Evolutionary conservation across 1,140 invertebrate genomes (phyloP), one percentile per base, ranked within the genome.

Genomic region (Drusus annulatus): DNA sequence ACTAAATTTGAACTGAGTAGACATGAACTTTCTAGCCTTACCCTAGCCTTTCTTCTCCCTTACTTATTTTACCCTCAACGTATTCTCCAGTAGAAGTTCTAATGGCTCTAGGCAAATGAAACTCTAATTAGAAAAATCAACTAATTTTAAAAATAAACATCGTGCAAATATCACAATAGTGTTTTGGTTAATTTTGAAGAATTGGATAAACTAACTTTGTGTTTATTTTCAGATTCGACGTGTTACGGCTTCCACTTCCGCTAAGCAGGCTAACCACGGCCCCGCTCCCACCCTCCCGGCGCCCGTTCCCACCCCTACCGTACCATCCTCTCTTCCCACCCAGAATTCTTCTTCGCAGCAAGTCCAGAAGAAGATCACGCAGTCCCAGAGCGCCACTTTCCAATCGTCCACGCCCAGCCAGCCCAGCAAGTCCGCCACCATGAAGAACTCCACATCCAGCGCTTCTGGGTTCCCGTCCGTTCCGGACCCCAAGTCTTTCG

Each of bases 241-340:
- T 84, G 87, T 87, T 83, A 88, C 88, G 84, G 88, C 85, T 87
- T 87, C 87, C 86, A 86, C 71, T 83, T 83, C 81, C 71, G 87
- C 84, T 87, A 87, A 82, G 52, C 82, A 79, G 60, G 81, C 65
- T 63, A 78, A 69, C 28, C 62, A 80, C 8, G 92, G 92, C 8
- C 90, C 93, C 16, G 92, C 92, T 5, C 93, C 93, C 52, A 92
- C 92, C 31, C 85, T 93, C 52, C 92, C 93, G 2, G 92, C 93
- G 1, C 93, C 93, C 2, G 92, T 93, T 45, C 92, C 93, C 21
- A 91, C 90, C 31, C 90, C 89, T 76, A 86, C 87, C 10, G 83
- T 88, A 79, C 85, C 89, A 78, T 86, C 84, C 7, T 90, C 92
- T 13, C 92, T 92, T 6, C 92, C 93, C 45, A 91, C 92, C 31